Evolutionary conservation across 2,888 invertebrate genomes (phyloP), one percentile per base, ranked within the genome.

Genomic region (Cheilosia urbana): DNA sequence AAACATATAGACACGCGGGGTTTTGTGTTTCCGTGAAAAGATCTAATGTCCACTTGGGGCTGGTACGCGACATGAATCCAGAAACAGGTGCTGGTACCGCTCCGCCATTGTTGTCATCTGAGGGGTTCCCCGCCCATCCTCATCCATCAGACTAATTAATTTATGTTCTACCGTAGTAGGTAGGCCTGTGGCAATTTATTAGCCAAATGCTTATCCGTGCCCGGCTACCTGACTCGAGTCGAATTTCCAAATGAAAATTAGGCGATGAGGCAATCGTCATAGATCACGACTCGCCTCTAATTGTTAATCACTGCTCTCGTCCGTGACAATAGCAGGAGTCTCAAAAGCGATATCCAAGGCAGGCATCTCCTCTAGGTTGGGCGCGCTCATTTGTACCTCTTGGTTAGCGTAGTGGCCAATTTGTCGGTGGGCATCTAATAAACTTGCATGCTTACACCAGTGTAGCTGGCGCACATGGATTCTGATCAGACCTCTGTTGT

Each of bases 201-300:
- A 79, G 72, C 49, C 45, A 34, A 72, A 72, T 66, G 58, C 71
- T 71, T 51, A 71, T 72, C 82, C 58, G 21, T 45, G 51, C 69
- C 24, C 30, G 9, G 65, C 58, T 71, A 77, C 77, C 82, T 77
- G 77, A 82, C 60, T 76, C 45, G 24, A 49, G 58, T 58, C 24
- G 21, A 66, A 66, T 62, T 57, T 15, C 15, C 68, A 24, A 77
- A 51, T 63, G 62, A 62, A 77, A 71, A 78, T 55, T 62, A 62
- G 66, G 76, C 65, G 73, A 69, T 73, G 68, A n/a, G 65, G 75
- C 80, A 84, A 84, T 84, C 60, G 84, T 76, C 71, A 84, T 80
- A 80, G 75, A 80, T 80, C 84, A 80, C 84, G 80, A 84, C 68
- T 83, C 57, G 37, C 65, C 57, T 79, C 79, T 80, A 80, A 84